phyloP scores from a whole-genome alignment of 2,888 invertebrate genomes.

The Ectemnius cavifrons region DNA sequence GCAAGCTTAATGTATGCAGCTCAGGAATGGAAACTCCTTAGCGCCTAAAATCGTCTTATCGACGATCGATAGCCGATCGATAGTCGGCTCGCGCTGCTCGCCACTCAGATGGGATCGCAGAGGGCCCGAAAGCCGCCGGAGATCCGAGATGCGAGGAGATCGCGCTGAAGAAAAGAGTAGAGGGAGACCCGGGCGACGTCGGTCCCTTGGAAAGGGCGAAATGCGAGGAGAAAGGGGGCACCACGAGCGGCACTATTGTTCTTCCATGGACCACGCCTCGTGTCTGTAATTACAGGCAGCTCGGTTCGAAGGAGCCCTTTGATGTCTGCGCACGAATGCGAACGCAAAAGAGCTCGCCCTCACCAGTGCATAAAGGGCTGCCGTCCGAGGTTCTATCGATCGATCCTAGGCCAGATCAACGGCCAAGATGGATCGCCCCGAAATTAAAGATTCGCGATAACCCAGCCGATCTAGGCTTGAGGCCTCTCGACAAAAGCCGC shows the following conservation, averaged over 20 bases:
- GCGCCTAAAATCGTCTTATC: constrained; percentile 75
- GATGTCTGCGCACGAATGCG: constrained; percentile 70
- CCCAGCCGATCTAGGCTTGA: constrained; percentile 35
- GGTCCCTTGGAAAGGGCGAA: not conserved
- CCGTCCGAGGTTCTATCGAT: constrained; percentile 46
- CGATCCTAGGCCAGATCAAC: constrained; percentile 54
- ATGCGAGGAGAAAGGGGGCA: constrained; percentile 24
- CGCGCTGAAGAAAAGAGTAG: constrained; percentile 28
- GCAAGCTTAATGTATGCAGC: constrained; percentile 67
- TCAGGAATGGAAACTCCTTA: constrained; percentile 72
- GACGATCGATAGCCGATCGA: constrained; percentile 74
- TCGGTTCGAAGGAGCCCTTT: constrained; percentile 73
- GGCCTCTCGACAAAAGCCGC: constrained; percentile 1
- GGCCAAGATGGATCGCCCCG: constrained; percentile 52
- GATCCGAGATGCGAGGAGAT: constrained; percentile 70
- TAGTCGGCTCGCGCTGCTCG: constrained; percentile 59
- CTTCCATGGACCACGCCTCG: constrained; percentile 76
- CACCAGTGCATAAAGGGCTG: constrained; percentile 44
- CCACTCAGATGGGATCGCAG: constrained; percentile 70
- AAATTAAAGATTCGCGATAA: constrained; percentile 68
- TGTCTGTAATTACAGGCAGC: constrained; percentile 77
- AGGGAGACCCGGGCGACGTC: constrained; percentile 1
- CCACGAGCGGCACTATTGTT: constrained; percentile 76
- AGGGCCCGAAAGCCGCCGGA: constrained; percentile 67
- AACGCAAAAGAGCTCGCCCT: constrained; percentile 34